phyloP scores from a whole-genome alignment of 2,888 invertebrate species.

The Erebia aethiops region DNA sequence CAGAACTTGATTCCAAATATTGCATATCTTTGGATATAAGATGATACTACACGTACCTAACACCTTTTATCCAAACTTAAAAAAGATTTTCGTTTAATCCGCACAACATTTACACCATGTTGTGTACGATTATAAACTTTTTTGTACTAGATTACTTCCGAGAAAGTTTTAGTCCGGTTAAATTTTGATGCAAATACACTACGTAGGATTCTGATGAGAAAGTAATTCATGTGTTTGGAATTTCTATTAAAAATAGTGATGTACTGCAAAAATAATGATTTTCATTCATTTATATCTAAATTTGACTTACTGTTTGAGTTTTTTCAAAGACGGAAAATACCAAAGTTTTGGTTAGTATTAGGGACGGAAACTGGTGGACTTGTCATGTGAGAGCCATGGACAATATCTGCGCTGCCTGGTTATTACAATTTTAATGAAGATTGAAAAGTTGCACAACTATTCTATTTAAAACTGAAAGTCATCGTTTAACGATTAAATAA shows the following conservation, averaged over 20 bases:
- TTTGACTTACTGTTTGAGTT: background rate
- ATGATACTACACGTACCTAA: too few relatives aligned
- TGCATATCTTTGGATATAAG: too few relatives aligned
- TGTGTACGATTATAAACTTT: background rate
- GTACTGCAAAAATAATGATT: background rate
- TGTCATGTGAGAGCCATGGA: background rate
- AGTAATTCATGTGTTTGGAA: background rate
- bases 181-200: too few relatives aligned
- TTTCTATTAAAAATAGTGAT: background rate
- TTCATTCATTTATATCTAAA: background rate
- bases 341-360: background rate
- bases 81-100: too few relatives aligned
- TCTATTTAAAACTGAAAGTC: too few relatives aligned
- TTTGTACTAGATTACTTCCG: too few relatives aligned
- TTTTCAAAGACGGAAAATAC: background rate
- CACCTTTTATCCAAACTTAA: too few relatives aligned
- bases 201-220: background rate
- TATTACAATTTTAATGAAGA: too few relatives aligned
- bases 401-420: background rate
- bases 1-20: too few relatives aligned
- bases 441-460: too few relatives aligned
- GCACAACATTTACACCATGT: background rate
- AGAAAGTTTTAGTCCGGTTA: too few relatives aligned
- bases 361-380: constrained; percentile 21
- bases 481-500: too few relatives aligned